Conservation (phyloP, 1,140 invertebrate species). For the Scylla paramamosain region DNA sequence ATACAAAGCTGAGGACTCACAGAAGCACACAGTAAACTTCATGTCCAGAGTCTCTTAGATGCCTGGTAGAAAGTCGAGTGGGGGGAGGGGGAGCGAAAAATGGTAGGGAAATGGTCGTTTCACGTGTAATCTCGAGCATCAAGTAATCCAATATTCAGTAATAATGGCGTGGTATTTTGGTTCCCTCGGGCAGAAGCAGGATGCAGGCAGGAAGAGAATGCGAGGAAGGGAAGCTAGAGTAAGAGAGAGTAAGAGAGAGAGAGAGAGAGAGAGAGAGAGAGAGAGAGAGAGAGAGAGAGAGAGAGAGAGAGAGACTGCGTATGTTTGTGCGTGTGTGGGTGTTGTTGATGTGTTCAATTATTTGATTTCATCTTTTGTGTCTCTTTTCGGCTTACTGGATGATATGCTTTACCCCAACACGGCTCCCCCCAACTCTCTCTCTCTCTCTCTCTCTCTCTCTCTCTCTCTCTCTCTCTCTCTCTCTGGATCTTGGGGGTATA, state of each 20-base stretch:
- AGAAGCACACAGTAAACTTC: background rate
- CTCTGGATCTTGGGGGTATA: no score
- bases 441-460: no score
- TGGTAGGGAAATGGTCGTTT: background rate
- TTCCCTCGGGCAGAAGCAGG: background rate
- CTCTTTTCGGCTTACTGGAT: background rate
- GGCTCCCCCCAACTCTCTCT: background rate
- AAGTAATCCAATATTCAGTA: conserved; percentile 24
- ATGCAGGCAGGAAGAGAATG: background rate
- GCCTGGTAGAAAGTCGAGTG: background rate
- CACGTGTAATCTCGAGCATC: background rate
- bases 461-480: no score
- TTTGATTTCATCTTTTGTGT: background rate
- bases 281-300: background rate
- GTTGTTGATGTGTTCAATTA: background rate
- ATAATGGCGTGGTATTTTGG: background rate
- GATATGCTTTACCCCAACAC: background rate
- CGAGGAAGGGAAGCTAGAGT: background rate
- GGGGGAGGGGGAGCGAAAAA: background rate
- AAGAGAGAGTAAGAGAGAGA: background rate
- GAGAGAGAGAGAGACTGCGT: background rate
- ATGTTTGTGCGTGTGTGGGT: conserved; percentile 38
- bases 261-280: background rate
- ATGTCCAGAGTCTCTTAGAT: background rate
- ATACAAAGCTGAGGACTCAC: background rate